Base-by-base conservation (phyloP, 2,113 vertebrate species). In the Vidua macroura region DNA sequence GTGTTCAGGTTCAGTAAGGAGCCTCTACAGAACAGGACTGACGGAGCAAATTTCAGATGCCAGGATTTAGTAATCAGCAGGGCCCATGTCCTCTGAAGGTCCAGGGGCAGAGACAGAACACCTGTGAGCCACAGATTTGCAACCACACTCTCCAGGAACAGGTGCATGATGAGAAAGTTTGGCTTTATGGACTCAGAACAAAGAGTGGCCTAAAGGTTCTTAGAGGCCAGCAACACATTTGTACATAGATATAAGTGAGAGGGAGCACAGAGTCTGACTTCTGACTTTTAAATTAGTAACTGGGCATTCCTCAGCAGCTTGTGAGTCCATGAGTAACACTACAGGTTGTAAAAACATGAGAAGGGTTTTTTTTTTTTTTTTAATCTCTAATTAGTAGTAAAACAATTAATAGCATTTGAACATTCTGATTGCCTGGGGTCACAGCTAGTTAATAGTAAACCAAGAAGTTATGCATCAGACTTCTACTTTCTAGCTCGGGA, bases 391-490 rank as follows among this genome's bases (percentile, higher is more conserved):
- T 91, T 89, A 56, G 46, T 53, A 68, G 55, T 48, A 72, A 89
- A 91, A n/a, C 41, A 78, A 74, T 89, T 94, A 77, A 55, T 28
- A 73, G 51, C 16, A 44, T 77, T 86, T 88, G 62, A 70, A 75
- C 83, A 52, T 88, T 75, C 88, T 70, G 31, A 18, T 41, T 58
- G 68, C 76, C 86, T 72, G 39, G 44, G 43, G 94, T 81, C 30
- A 49, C 28, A 68, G 30, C 27, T 86, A 35, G 90, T 96, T 96
- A 95, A 95, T 90, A 67, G 35, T 23, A 83, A 94, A 88, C 48
- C 27, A 51, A 56, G 86, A 67, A 93, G 70, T 59, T 12, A 39
- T 18, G 24, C 68, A 41, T 76, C 22, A 62, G 19, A 43, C 10
- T 59, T 84, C 48, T 35, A 4, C 33, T 83, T 79, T 89, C 62